Evolutionary conservation across 2,888 invertebrate species (phyloP), one percentile per base, ranked within the genome.

Genomic region (Dastarcus helophoroides): DNA sequence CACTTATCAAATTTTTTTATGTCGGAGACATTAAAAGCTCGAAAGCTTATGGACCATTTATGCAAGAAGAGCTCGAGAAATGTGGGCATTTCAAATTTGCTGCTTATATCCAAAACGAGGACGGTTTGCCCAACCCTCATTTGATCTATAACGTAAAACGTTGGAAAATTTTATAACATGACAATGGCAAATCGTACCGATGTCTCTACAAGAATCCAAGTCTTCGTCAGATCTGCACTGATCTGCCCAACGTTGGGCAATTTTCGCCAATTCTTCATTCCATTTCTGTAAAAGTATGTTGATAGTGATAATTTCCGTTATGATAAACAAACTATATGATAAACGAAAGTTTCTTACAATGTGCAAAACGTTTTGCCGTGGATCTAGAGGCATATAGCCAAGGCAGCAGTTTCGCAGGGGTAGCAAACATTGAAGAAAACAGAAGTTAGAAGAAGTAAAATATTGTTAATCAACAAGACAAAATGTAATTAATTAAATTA

Each of bases 191-290:
- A 17, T 7, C 19, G 6, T n/a, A 8, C 16, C 29, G n/a, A 15
- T 29, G 17, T 33, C 22, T 11, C 33, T 13, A 13, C 25, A 29
- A 1, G 19, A 14, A 15, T 33, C 33, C 7, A 13, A 8, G 19
- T 2, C 17, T 21, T 33, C 33, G 13, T 33, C 29, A 3, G 12
- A 1, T 10, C 11, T 24, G 8, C 33, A 33, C 12, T 33, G 33
- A 29, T 33, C 33, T 2, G 29, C 33, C 33, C 33, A 33, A 5
- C 33, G 10, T 25, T 33, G 33, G 10, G 33, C 33, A 14, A 33
- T 33, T 2, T 6, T 17, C 6, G 19, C 19, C 19, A 17, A 17
- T n/a, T 17, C 19, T 17, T 17, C 19, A 17, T 17, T 17, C 19
- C 19, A 17, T n/a, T 17, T 17, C 19, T 17, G n/a, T 7, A 17